These are phyloP conservation scores for Sceloporus tristichus DNA, from an alignment of 2,113 vertebrate genomes.

Conservation along the genomic window DNA sequence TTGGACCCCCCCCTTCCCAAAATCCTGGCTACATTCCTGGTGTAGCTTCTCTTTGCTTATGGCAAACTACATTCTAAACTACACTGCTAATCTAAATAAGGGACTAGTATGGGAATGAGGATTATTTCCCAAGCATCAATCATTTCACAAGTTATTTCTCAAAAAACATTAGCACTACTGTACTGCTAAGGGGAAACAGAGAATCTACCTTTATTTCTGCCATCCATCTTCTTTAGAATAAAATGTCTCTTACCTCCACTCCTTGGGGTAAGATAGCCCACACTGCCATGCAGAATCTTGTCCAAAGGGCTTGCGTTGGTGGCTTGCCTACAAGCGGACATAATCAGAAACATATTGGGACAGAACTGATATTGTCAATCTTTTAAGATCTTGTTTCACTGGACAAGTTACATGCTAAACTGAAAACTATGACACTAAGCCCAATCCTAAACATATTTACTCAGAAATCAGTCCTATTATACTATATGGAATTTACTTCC, in stretches of 20 bases:
- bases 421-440: background rate
- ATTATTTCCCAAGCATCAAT: background rate
- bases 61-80: background rate
- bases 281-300: conserved; percentile 94
- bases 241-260: conserved; percentile 85
- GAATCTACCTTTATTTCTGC: background rate
- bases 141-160: background rate
- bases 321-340: conserved; percentile 86
- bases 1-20: no score
- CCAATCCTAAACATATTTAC: background rate
- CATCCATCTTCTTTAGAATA: background rate
- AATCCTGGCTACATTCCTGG: no score
- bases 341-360: conserved; percentile 23
- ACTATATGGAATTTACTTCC: background rate
- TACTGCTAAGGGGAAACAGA: background rate
- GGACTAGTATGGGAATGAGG: background rate
- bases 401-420: background rate
- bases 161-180: background rate
- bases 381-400: background rate
- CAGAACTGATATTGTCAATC: background rate
- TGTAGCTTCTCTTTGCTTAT: background rate
- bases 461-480: background rate
- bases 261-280: conserved; percentile 92
- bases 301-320: conserved; percentile 93
- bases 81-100: background rate